Percentiles rank a stretch among this genome's conserved stretches.
These are phyloP conservation scores for Aphaenogaster floridana DNA, from an alignment of 1,140 invertebrate genomes.

Conservation along the genomic window DNA sequence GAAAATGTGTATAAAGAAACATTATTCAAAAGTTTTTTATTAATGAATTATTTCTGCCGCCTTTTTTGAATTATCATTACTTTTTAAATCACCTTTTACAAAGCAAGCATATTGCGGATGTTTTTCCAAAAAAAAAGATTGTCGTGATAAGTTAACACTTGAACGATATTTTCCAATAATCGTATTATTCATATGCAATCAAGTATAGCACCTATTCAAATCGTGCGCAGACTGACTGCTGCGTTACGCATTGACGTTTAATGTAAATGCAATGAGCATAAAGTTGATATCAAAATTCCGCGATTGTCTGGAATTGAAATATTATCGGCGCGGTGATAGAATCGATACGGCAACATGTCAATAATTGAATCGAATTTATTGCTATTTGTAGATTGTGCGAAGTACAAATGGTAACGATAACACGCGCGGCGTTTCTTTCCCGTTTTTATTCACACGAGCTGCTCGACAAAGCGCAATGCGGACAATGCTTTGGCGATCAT, in stretches of 20 bases:
- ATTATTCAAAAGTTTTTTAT: background rate
- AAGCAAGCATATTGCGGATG: background rate
- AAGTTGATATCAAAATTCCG: slow-evolving; percentile 32
- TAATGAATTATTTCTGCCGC: background rate
- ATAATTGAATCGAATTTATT: slow-evolving; percentile 29
- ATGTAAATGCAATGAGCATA: slow-evolving; percentile 36
- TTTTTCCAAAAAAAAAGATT: background rate
- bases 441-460: slow-evolving; percentile 25
- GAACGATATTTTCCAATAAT: slow-evolving; percentile 1
- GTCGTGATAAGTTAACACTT: background rate
- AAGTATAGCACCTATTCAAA: slow-evolving; percentile 22
- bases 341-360: slow-evolving; percentile 14
- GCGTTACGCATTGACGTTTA: slow-evolving; percentile 34
- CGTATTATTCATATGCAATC: slow-evolving; percentile 27
- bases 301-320: slow-evolving; percentile 44
- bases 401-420: slow-evolving; percentile 33
- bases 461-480: slow-evolving; percentile 14
- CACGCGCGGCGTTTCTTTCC: background rate
- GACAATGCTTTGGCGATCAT: background rate
- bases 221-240: background rate
- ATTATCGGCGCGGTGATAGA: slow-evolving; percentile 15
- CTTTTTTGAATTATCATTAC: background rate
- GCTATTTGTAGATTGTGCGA: slow-evolving; percentile 21
- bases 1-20: background rate
- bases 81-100: background rate